A percentile compares a stretch with the other conserved stretches of the same genome.
Evolutionary conservation across 2,888 invertebrate species (phyloP).

Genomic region (Lycocerus yunnanus): DNA sequence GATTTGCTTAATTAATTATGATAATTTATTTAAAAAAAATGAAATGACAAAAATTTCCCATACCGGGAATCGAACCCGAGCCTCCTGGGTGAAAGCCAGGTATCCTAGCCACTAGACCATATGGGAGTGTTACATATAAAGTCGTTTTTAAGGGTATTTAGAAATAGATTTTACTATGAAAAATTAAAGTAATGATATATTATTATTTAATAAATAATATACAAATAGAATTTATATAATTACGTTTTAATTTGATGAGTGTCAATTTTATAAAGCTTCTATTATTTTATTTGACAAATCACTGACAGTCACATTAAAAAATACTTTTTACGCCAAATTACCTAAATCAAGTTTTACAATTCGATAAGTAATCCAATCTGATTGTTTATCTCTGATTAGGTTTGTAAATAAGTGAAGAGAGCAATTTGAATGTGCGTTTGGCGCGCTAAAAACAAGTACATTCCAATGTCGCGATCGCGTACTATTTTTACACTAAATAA

Average conservation of each 20-base stretch:
- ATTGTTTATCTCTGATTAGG: not conserved
- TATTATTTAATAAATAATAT: no score
- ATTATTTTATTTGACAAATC: not conserved
- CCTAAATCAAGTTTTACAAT: not conserved
- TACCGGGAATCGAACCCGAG: slow-evolving; percentile 77
- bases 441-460: slow-evolving; percentile 35
- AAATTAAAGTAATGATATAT: no score
- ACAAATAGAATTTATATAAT: no score
- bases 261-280: no score
- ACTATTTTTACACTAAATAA: slow-evolving; percentile 54
- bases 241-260: no score
- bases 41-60: slow-evolving; percentile 57
- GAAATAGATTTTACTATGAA: no score
- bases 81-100: slow-evolving; percentile 75
- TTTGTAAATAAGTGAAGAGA: not conserved
- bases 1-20: no score
- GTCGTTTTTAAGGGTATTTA: no score
- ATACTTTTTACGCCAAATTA: not conserved
- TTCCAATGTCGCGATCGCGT: slow-evolving; percentile 44
- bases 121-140: slow-evolving; percentile 36
- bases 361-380: not conserved
- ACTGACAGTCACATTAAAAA: not conserved
- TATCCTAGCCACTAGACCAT: slow-evolving; percentile 74
- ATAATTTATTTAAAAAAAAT: no score
- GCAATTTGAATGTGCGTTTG: not conserved